Base-by-base conservation (phyloP, 1,140 invertebrate genomes). In the Pseudomyrmex sp. region DNA sequence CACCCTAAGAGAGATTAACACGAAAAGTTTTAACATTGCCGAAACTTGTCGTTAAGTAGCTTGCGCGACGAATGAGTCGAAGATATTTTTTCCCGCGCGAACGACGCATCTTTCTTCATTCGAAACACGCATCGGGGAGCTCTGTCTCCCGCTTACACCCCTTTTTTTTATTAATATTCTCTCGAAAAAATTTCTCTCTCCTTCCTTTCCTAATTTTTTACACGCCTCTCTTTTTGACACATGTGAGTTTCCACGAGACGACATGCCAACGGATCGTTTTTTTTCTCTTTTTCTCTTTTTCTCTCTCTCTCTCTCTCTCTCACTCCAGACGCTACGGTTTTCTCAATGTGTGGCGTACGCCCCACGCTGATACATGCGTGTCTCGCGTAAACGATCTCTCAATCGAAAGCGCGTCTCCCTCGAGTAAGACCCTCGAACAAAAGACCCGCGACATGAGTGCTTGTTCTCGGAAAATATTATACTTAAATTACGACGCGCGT, bases 11-110 rank as follows among this genome's bases (percentile, higher is more conserved):
- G 84, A 87, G 89, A 91, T 92, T 92, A 92, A 92, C 90, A 91
- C 87, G 90, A 91, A 92, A 92, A 92, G 87, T 93, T 92, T 79
- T 62, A 59, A 77, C 88, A 83, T 92, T 91, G 83, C 85, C 70
- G 69, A 86, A 92, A 72, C 91, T 90, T 80, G 77, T 88, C 44
- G 85, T 88, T 88, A 89, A 88, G 79, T 88, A 87, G 88, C 83
- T 76, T 76, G 84, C 85, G 86, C 66, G 85, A 87, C 85, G 89
- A 89, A 89, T 80, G 87, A 89, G 84, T 68, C 75, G 84, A 35
- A 35, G 35, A 74, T 76, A 35, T 86, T 84, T 87, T 73, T 50
- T 50, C n/a, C 56, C 50, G 9, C 15, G 50, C 44, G 63, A 89
- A 77, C 59, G 79, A 84, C 56, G 23, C 48, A 72, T 84, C 66